Evolutionary conservation across 2,113 vertebrate species (phyloP).

Genomic region (Gopherus evgoodei): DNA sequence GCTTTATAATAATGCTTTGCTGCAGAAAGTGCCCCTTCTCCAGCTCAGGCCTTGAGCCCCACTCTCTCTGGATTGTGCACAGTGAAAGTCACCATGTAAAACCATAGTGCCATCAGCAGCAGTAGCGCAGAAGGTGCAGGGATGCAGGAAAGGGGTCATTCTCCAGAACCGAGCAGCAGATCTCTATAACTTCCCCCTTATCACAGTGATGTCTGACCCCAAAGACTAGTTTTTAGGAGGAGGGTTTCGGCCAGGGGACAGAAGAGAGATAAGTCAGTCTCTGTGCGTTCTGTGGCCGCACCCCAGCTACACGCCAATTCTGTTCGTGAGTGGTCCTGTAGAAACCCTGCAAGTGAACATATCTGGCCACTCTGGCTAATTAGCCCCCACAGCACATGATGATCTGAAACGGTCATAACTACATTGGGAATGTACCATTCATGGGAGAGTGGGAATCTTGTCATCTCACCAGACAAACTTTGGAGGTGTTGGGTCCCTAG

Average conservation of each 20-base stretch:
- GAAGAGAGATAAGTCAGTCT: not conserved
- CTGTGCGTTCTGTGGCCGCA: not conserved
- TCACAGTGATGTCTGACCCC: not conserved
- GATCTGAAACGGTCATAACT: not conserved
- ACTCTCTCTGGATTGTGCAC: not conserved
- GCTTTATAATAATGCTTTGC: not conserved
- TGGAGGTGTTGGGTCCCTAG: not conserved
- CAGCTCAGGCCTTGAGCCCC: not conserved
- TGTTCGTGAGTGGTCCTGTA: not conserved
- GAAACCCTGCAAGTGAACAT: not conserved
- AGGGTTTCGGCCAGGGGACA: not conserved
- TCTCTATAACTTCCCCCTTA: not conserved
- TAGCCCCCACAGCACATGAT: not conserved
- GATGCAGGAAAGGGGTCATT: not conserved
- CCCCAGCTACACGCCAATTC: rapidly evolving
- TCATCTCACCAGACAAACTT: not conserved
- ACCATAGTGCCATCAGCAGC: not conserved
- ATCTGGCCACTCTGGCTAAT: not conserved
- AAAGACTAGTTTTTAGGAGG: not conserved
- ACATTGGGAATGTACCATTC: not conserved
- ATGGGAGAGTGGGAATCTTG: not conserved
- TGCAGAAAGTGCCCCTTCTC: not conserved
- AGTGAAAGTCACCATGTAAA: not conserved
- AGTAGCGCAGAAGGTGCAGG: too few species aligned
- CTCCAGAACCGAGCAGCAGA: not conserved